Percentiles rank a stretch among this genome's conserved stretches.
phyloP scores from a whole-genome alignment of 2,888 invertebrate genomes.

The Exephanes ischioxanthus region DNA sequence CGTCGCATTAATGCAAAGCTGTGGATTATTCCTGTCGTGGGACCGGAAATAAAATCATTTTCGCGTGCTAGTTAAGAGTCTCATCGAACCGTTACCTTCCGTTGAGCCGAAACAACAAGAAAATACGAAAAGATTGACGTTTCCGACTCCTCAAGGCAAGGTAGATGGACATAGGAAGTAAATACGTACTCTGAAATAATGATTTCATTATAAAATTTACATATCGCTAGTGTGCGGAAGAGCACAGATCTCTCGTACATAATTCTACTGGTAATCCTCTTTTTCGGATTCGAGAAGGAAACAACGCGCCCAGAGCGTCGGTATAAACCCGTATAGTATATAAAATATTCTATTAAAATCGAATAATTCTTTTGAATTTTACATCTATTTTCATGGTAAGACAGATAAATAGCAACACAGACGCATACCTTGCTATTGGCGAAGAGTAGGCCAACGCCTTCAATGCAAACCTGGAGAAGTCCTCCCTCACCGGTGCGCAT shows the following conservation, averaged over 20 bases:
- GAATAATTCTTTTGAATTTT: conserved; percentile 14
- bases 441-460: conserved; percentile 99
- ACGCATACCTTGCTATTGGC: conserved; percentile 98
- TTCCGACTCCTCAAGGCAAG: conserved; percentile 6
- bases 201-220: conserved; percentile 26
- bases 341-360: conserved; percentile 25
- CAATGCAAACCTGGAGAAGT: conserved; percentile 99
- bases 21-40: conserved; percentile 12
- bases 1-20: conserved; percentile 8
- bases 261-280: not conserved
- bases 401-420: conserved; percentile 17
- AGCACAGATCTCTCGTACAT: not conserved
- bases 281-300: conserved; percentile 7
- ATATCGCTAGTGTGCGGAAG: conserved; percentile 1
- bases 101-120: conserved; percentile 30
- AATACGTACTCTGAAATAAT: conserved; percentile 48
- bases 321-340: not conserved
- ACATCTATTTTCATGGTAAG: not conserved
- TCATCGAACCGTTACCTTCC: conserved; percentile 17
- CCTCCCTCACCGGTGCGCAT: conserved; percentile 99
- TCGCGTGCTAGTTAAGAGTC: not conserved
- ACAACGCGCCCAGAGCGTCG: conserved; percentile 10
- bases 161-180: not conserved
- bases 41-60: not conserved
- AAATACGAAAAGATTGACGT: not conserved